Percentiles rank a stretch among this genome's conserved stretches.
These are phyloP conservation scores for Onthophagus sagittarius DNA, from an alignment of 2,888 invertebrate species.

Conservation along the genomic window DNA sequence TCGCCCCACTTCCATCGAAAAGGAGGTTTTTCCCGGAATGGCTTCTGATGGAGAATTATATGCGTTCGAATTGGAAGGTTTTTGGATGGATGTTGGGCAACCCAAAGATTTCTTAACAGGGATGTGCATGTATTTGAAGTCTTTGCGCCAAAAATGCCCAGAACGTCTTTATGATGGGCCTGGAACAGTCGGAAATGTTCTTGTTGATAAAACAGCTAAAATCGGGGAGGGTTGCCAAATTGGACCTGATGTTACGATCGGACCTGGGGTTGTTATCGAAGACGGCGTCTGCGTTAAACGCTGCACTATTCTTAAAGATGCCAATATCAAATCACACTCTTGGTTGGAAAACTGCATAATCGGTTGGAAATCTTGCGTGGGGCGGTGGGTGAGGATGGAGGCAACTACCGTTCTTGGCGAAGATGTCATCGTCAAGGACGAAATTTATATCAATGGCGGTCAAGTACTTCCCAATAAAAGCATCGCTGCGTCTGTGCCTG, in stretches of 20 bases:
- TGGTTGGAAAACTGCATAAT: constrained; percentile 97
- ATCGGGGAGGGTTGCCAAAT: constrained; percentile 94
- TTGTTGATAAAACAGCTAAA: constrained; percentile 86
- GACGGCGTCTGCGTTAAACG: constrained; percentile 96
- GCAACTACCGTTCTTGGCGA: constrained; percentile 97
- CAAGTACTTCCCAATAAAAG: constrained; percentile 87
- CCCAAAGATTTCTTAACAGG: constrained; percentile 96
- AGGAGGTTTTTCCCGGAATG: constrained; percentile 97
- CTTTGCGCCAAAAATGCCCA: constrained; percentile 74
- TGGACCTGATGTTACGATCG: constrained; percentile 98
- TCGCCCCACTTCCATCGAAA: constrained; percentile 96
- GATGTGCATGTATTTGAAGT: constrained; percentile 79
- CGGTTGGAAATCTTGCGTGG: constrained; percentile 93
- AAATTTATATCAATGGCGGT: constrained; percentile 96
- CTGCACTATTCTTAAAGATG: constrained; percentile 83
- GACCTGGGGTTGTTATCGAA: constrained; percentile 87
- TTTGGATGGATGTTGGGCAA: constrained; percentile 99
- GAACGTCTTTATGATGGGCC: constrained; percentile 67
- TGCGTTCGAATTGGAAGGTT: constrained; percentile 92
- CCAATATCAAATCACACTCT: constrained; percentile 83
- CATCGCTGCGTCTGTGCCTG: constrained; percentile 90
- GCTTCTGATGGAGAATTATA: constrained; percentile 79
- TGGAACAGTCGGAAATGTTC: constrained; percentile 87
- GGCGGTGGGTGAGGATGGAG: constrained; percentile 98
- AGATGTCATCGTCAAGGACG: constrained; percentile 98